Percentiles rank a stretch among this genome's conserved stretches.
These are phyloP conservation scores for Microtus montanus DNA, from an alignment of 2,113 vertebrate genomes.

Conservation along the genomic window DNA sequence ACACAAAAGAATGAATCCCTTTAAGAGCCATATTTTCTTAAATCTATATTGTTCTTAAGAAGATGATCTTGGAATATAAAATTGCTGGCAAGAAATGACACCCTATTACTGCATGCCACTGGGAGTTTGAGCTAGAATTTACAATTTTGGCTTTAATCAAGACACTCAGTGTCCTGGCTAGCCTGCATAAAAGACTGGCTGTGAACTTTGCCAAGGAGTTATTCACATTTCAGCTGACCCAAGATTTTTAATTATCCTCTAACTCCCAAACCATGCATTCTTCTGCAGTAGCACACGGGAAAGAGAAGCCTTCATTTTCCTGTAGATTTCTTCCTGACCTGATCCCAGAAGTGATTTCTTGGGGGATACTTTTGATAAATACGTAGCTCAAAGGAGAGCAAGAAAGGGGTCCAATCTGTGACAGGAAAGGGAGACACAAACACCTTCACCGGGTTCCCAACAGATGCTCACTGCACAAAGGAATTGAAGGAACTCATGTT, in stretches of 20 bases:
- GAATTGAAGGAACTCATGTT: slow-evolving; percentile 55
- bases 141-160: slow-evolving; percentile 63
- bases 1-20: not conserved
- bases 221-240: slow-evolving; percentile 69
- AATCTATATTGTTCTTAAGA: slow-evolving; percentile 57
- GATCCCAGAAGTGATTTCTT: slow-evolving; percentile 40
- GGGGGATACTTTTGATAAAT: slow-evolving; percentile 49
- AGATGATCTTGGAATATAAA: slow-evolving; percentile 52
- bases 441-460: slow-evolving; percentile 46
- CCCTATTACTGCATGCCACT: slow-evolving; percentile 43
- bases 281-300: not conserved
- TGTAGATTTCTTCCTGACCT: slow-evolving; percentile 25
- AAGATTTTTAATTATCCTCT: slow-evolving; percentile 62
- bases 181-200: slow-evolving; percentile 58
- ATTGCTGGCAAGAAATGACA: slow-evolving; percentile 55
- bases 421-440: slow-evolving; percentile 45
- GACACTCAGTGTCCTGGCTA: slow-evolving; percentile 63
- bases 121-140: slow-evolving; percentile 57
- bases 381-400: slow-evolving; percentile 42
- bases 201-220: slow-evolving; percentile 69
- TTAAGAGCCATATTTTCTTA: slow-evolving; percentile 50
- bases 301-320: slow-evolving; percentile 26
- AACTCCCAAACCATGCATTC: slow-evolving; percentile 61
- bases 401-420: not conserved
- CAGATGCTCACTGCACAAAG: slow-evolving; percentile 64